phyloP scores from a whole-genome alignment of 1,140 invertebrate genomes.

The Anagrus nilaparvatae region DNA sequence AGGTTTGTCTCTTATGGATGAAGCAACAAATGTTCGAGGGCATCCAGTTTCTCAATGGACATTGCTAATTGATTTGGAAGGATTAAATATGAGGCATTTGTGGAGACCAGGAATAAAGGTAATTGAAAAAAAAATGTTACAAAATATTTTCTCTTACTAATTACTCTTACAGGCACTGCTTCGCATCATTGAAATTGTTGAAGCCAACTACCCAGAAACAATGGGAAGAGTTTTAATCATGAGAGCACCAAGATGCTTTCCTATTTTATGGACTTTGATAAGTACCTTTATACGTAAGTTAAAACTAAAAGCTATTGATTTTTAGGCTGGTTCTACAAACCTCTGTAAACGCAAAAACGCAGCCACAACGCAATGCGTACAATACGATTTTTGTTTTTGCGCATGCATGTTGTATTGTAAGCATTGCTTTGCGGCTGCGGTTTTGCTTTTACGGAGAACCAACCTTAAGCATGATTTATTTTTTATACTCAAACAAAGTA shows the following conservation, averaged over 20 bases:
- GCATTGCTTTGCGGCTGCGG: too few relatives aligned
- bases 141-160: background rate
- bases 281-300: conserved; percentile 82
- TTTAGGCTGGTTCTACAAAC: background rate
- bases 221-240: conserved; percentile 84
- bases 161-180: conserved; percentile 54
- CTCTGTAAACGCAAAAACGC: too few relatives aligned
- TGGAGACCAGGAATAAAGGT: conserved; percentile 86
- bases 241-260: conserved; percentile 84
- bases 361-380: too few relatives aligned
- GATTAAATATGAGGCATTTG: conserved; percentile 89
- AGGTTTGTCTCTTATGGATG: conserved; percentile 70
- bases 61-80: conserved; percentile 85
- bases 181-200: conserved; percentile 90
- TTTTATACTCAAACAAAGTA: too few relatives aligned
- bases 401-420: background rate
- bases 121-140: conserved; percentile 7
- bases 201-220: conserved; percentile 93
- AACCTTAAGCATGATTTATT: too few relatives aligned
- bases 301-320: conserved; percentile 11
- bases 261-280: conserved; percentile 93
- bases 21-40: conserved; percentile 62
- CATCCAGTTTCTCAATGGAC: conserved; percentile 83
- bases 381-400: background rate
- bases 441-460: too few relatives aligned